Conservation (phyloP, 2,888 invertebrate species). For the Isoperla grammatica region DNA sequence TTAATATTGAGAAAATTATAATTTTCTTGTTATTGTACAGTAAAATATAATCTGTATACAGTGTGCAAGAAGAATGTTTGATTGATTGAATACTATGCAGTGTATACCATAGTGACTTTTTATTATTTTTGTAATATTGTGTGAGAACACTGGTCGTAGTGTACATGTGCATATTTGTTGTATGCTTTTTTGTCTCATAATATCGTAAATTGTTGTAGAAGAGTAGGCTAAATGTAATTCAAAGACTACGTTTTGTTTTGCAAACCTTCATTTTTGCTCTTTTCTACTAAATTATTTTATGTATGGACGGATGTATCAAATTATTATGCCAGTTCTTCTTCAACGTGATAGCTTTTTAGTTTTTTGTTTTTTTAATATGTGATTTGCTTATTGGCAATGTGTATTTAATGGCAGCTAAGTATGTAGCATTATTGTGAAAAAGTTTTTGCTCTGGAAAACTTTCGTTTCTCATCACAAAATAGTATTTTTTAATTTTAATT, state of each 20-base stretch:
- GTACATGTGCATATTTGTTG: slow-evolving; percentile 2
- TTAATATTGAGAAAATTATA: slow-evolving; percentile 25
- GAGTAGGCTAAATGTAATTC: background rate
- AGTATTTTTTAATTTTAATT: too few species aligned
- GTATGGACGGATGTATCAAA: too few species aligned
- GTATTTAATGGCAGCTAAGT: slow-evolving; percentile 12
- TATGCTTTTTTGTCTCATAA: background rate
- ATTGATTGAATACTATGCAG: slow-evolving; percentile 21
- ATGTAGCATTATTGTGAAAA: too few species aligned
- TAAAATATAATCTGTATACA: slow-evolving; percentile 27
- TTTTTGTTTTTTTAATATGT: background rate
- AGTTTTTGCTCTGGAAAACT: too few species aligned
- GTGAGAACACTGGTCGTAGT: background rate
- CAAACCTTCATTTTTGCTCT: background rate
- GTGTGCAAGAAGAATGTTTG: slow-evolving; percentile 20
- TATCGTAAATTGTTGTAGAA: background rate
- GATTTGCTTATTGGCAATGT: background rate
- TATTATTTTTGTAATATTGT: slow-evolving; percentile 6
- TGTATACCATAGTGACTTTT: slow-evolving; percentile 26
- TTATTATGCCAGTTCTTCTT: too few species aligned
- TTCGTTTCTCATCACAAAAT: too few species aligned
- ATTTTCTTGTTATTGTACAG: slow-evolving; percentile 33
- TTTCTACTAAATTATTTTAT: background rate
- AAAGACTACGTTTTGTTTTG: slow-evolving; percentile 9
- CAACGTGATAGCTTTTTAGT: slow-evolving; percentile 9